Percentiles rank a stretch among this genome's conserved stretches.
phyloP scores from a whole-genome alignment of 1,140 invertebrate species.

The Drosophila kohkoa region DNA sequence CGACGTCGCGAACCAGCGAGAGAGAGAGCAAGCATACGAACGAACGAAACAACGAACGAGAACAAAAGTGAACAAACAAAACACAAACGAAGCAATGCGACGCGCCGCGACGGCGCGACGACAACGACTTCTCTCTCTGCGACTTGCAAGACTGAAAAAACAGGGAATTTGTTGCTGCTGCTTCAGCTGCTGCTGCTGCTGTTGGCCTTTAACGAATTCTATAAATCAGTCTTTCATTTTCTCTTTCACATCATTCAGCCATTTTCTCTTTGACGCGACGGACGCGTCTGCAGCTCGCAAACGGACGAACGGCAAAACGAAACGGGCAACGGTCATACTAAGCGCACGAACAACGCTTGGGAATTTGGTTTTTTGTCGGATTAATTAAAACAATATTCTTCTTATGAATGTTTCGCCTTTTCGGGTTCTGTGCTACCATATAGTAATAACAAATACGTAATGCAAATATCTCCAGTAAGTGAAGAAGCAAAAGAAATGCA shows the following conservation, averaged over 20 bases:
- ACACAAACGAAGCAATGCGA: conserved; percentile 27
- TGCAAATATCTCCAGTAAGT: conserved; percentile 37
- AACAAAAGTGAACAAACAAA: conserved; percentile 49
- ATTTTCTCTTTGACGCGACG: conserved; percentile 84
- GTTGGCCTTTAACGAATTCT: conserved; percentile 56
- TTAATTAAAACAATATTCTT: conserved; percentile 53
- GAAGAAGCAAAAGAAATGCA: conserved; percentile 40
- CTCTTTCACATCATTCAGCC: conserved; percentile 70
- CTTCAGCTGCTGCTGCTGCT: conserved; percentile 19
- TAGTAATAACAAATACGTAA: conserved; percentile 16
- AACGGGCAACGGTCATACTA: conserved; percentile 35
- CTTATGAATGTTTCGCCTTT: conserved; percentile 19
- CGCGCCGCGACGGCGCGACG: conserved; percentile 30
- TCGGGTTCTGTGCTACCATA: conserved; percentile 27
- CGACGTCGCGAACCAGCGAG: conserved; percentile 7
- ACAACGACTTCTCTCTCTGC: conserved; percentile 15
- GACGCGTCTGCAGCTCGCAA: conserved; percentile 77
- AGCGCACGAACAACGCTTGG: conserved; percentile 63
- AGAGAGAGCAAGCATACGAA: conserved; percentile 9
- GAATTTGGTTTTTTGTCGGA: conserved; percentile 59
- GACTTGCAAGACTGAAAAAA: conserved; percentile 46
- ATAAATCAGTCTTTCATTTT: conserved; percentile 63
- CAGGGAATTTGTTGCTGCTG: conserved; percentile 50
- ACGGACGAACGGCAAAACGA: conserved; percentile 47
- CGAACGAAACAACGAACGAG: conserved; percentile 31